These are phyloP conservation scores for Mico argentatus DNA, from an alignment of 2,797 vertebrate species.

Conservation along the genomic window DNA sequence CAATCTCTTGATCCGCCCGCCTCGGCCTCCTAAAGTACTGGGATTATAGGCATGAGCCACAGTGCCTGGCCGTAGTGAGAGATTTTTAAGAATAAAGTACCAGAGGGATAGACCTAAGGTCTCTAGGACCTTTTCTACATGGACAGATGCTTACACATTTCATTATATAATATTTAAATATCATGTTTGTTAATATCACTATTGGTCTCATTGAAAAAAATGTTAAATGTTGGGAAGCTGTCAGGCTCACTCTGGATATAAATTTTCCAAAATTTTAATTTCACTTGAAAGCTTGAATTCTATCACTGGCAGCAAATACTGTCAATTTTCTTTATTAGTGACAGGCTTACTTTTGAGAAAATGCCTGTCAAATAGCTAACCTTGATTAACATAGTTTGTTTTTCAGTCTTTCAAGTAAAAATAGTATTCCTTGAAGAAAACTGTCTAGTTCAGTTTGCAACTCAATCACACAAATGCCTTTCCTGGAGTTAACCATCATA, in stretches of 20 bases:
- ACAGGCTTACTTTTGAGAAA: conserved; percentile 12
- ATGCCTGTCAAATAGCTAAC: background rate
- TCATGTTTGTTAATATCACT: background rate
- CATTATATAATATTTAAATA: background rate
- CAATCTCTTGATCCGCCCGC: no score
- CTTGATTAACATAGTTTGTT: background rate
- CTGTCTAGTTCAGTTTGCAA: background rate
- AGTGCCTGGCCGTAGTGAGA: background rate
- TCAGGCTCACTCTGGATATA: background rate
- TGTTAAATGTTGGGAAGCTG: background rate
- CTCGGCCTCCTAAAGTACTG: no score
- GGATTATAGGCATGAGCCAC: no score
- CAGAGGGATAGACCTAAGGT: background rate
- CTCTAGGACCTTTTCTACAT: background rate
- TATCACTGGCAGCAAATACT: background rate
- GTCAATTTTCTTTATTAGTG: background rate
- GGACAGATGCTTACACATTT: background rate
- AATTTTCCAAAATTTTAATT: background rate
- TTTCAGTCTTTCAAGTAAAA: conserved; percentile 4
- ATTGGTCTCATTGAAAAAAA: background rate
- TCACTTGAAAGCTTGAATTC: background rate
- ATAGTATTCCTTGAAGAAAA: background rate
- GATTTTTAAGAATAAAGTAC: background rate
- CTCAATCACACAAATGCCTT: background rate
- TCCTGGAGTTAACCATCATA: background rate